These are phyloP conservation scores for Helicolenus hilgendorfi DNA, from an alignment of 2,797 vertebrate genomes.

Conservation along the genomic window DNA sequence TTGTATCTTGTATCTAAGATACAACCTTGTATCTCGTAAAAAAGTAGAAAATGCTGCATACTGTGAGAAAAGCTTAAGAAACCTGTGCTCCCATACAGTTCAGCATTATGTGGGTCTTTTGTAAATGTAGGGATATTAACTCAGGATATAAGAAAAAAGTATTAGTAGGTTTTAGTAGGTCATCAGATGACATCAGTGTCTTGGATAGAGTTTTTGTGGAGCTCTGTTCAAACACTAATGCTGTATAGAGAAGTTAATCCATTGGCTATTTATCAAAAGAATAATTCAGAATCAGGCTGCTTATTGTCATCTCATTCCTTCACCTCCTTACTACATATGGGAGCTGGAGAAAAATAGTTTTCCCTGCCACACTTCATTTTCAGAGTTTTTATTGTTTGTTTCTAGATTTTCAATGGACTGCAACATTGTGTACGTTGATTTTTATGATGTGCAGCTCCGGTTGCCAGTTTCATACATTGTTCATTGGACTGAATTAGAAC, in stretches of 20 bases:
- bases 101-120: too few relatives aligned
- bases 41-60: too few relatives aligned
- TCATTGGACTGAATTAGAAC: neutral
- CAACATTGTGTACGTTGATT: neutral
- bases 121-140: too few relatives aligned
- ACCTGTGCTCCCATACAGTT: too few relatives aligned
- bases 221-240: too few relatives aligned
- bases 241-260: too few relatives aligned
- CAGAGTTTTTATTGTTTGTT: neutral
- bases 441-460: neutral
- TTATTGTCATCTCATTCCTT: neutral
- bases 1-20: too few relatives aligned
- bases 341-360: neutral
- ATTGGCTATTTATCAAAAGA: neutral
- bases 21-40: too few relatives aligned
- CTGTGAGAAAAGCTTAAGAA: rapidly evolving
- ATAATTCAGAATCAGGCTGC: neutral
- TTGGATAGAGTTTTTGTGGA: too few relatives aligned
- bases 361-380: neutral
- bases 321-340: neutral
- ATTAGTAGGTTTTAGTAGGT: too few relatives aligned
- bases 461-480: neutral
- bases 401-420: neutral
- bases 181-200: too few relatives aligned
- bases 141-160: too few relatives aligned